Conservation (phyloP, 2,888 invertebrate genomes). For the Eilema depressum region DNA sequence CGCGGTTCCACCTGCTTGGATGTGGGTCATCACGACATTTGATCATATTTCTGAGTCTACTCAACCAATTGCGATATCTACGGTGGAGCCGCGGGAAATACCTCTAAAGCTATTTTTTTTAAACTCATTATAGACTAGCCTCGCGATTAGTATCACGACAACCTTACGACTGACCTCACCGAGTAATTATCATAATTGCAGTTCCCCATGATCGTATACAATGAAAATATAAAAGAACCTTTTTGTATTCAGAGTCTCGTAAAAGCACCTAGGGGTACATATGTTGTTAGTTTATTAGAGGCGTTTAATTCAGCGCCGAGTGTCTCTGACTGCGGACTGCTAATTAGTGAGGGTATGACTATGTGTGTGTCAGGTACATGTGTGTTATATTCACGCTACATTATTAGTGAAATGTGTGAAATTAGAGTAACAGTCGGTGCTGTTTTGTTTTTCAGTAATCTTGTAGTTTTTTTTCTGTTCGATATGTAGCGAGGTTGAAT, state of each 20-base stretch:
- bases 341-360: constrained; percentile 33
- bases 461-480: no score
- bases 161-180: not conserved
- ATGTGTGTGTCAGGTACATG: not conserved
- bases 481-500: no score
- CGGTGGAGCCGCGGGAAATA: no score
- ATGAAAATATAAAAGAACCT: constrained; percentile 1
- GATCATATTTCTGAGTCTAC: no score
- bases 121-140: not conserved
- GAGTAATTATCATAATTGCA: not conserved
- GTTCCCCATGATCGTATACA: not conserved
- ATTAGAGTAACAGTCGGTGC: not conserved
- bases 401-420: not conserved
- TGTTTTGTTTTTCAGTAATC: no score
- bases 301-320: constrained; percentile 39
- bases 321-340: constrained; percentile 41
- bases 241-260: constrained; percentile 9
- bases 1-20: no score
- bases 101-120: not conserved
- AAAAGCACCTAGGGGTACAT: constrained; percentile 2
- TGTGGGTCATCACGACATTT: no score
- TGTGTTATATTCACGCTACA: not conserved
- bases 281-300: constrained; percentile 28
- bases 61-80: no score
- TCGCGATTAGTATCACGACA: not conserved